Conservation (phyloP, 2,113 vertebrate genomes). For the Oplegnathus fasciatus region DNA sequence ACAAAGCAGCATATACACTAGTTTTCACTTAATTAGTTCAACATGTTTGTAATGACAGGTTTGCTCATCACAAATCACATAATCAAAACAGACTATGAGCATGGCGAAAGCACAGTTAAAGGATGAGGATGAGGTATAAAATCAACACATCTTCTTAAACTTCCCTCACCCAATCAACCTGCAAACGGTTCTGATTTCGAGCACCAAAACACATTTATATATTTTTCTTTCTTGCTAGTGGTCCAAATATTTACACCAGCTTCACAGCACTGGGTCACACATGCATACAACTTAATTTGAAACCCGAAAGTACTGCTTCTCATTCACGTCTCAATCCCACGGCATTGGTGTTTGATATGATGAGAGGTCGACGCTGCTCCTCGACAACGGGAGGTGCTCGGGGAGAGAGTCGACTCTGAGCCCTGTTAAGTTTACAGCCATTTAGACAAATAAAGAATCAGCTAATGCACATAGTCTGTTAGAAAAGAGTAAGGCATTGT, state of each 20-base stretch:
- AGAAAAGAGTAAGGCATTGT: slow-evolving; percentile 94
- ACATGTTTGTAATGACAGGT: slow-evolving; percentile 39
- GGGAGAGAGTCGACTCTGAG: slow-evolving; percentile 52
- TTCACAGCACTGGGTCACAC: slow-evolving; percentile 52
- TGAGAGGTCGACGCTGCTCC: slow-evolving; percentile 44
- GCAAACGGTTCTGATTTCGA: slow-evolving; percentile 41
- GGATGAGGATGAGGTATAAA: slow-evolving; percentile 77
- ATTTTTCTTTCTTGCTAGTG: slow-evolving; percentile 36
- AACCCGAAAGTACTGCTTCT: slow-evolving; percentile 50
- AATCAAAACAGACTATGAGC: slow-evolving; percentile 44
- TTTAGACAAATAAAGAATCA: slow-evolving; percentile 74
- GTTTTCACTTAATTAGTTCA: slow-evolving; percentile 60
- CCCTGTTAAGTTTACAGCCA: slow-evolving; percentile 74
- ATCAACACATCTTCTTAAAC: slow-evolving; percentile 42
- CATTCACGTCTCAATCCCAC: slow-evolving; percentile 44
- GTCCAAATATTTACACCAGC: slow-evolving; percentile 60
- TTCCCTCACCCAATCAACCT: slow-evolving; percentile 31
- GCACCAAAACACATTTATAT: slow-evolving; percentile 57
- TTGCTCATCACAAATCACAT: slow-evolving; percentile 58
- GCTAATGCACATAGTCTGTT: slow-evolving; percentile 80
- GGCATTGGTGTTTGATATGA: slow-evolving; percentile 65
- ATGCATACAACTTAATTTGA: slow-evolving; percentile 44
- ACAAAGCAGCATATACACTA: slow-evolving; percentile 82
- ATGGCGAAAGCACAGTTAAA: slow-evolving; percentile 54
- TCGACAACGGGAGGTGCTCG: background rate